Evolutionary conservation across 2,888 invertebrate species (phyloP), one percentile per base, ranked within the genome.

Genomic region (Brassicogethes aeneus): DNA sequence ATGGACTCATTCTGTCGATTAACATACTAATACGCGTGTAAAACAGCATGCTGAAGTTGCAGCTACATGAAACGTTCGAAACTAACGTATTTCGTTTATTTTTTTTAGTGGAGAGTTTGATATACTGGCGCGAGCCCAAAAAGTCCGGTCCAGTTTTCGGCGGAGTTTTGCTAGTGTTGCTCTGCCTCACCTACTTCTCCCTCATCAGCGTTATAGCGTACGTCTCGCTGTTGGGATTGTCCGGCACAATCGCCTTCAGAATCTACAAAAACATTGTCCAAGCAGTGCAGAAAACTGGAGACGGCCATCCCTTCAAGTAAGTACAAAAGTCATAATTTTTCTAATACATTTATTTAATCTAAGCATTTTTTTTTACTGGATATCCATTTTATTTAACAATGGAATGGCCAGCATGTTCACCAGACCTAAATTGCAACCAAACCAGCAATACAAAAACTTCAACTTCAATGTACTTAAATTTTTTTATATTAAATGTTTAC

Each of bases 251-350:
- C 67, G 82, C 84, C 69, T 95, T 93, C 84, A 85, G 96, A 66
- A 80, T 96, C 68, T 96, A 96, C 82, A 93, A 91, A 77, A 90
- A 86, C 69, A 83, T 94, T 62, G 79, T 94, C 68, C 90, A 91
- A 66, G 92, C 93, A 53, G 85, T 96, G 55, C 94, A 96, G 76
- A 97, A 96, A 74, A 91, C 91, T 57, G 84, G 82, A 54, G 94
- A 95, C 65, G 94, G 93, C 64, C 94, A 96, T 72, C 96, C 96
- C 44, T 96, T 96, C 85, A 93, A 94, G 93, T 94, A 64, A 82
- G 23, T 23, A 7, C 5, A 23, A 23, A 23, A 7, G 5, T 23
- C 5, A 23, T 23, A 23, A 23, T 23, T 23, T 23, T 23, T 23
- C 10, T 7, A 23, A 23, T 23, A 7, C 5, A 23, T 23, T 7